Evolutionary conservation across 2,797 vertebrate genomes (phyloP).

Genomic region (Cottoperca gobio): DNA sequence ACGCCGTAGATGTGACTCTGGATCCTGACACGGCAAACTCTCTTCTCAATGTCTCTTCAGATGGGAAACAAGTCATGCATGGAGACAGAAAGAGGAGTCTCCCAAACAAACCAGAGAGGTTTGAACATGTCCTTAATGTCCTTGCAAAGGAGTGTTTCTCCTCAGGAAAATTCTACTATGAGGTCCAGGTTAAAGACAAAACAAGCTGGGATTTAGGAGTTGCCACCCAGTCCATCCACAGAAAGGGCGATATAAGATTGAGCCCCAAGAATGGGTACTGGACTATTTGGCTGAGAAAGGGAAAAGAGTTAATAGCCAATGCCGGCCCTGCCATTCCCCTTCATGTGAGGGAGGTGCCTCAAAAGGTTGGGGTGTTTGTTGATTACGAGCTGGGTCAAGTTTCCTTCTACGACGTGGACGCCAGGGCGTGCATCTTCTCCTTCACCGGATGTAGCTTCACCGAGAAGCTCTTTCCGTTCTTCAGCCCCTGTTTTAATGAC

Average conservation of each 20-base stretch:
- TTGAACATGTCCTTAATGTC: slow-evolving; percentile 58
- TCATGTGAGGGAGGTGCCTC: slow-evolving; percentile 35
- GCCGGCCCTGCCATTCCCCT: slow-evolving; percentile 22
- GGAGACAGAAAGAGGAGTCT: slow-evolving; percentile 28
- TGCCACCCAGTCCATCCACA: slow-evolving; percentile 64
- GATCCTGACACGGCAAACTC: slow-evolving; percentile 68
- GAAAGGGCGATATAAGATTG: slow-evolving; percentile 62
- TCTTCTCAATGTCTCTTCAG: slow-evolving; percentile 53
- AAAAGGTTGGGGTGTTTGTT: slow-evolving; percentile 71
- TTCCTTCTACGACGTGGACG: slow-evolving; percentile 67
- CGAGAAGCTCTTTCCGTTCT: slow-evolving; percentile 69
- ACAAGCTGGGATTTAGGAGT: slow-evolving; percentile 73
- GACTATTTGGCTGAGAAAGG: slow-evolving; percentile 67
- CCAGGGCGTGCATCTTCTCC: slow-evolving; percentile 61
- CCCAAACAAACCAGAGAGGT: slow-evolving; percentile 45
- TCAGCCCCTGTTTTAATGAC: slow-evolving; percentile 53
- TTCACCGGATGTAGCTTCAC: slow-evolving; percentile 64
- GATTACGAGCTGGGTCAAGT: slow-evolving; percentile 61
- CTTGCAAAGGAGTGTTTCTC: slow-evolving; percentile 69
- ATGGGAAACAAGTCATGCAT: slow-evolving; percentile 60
- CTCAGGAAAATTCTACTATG: slow-evolving; percentile 67
- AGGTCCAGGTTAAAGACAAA: slow-evolving; percentile 70
- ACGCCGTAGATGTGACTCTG: slow-evolving; percentile 66
- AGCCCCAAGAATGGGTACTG: slow-evolving; percentile 69
- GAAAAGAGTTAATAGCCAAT: slow-evolving; percentile 46